These are phyloP conservation scores for Chaetophractus vellerosus DNA, from an alignment of 2,797 vertebrate genomes.

Conservation along the genomic window DNA sequence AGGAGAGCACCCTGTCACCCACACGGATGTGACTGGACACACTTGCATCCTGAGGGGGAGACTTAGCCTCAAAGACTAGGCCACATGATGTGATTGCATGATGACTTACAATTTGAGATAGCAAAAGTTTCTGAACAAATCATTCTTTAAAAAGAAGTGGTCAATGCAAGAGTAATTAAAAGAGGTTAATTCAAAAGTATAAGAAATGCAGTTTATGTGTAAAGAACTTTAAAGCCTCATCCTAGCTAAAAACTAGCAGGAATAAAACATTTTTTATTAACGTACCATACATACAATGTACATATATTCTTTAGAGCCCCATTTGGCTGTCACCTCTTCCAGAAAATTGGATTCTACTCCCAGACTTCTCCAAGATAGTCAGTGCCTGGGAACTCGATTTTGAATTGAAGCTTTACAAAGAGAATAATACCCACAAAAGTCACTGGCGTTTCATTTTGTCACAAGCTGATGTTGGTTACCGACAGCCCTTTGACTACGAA, in stretches of 20 bases:
- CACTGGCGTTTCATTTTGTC: neutral
- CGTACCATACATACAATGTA: neutral
- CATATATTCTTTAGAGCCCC: neutral
- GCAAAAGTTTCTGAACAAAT: neutral
- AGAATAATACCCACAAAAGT: conserved; percentile 4
- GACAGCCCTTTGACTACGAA: neutral
- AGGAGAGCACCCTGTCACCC: neutral
- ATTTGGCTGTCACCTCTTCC: conserved; percentile 9
- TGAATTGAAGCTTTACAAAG: conserved; percentile 3
- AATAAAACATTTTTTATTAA: conserved; percentile 25
- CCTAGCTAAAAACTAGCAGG: neutral
- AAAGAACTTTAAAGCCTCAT: neutral
- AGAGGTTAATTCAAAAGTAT: neutral
- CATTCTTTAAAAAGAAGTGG: neutral
- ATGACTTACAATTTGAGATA: neutral
- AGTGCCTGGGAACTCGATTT: neutral
- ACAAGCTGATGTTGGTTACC: neutral
- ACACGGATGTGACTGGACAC: neutral
- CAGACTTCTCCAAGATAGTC: neutral
- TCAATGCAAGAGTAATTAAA: neutral
- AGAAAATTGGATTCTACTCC: neutral
- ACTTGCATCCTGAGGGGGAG: neutral
- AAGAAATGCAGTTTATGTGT: neutral
- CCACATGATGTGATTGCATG: neutral
- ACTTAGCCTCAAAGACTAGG: neutral